Base-by-base conservation (phyloP, 2,888 invertebrate species). In the Dryomyza anilis region DNA sequence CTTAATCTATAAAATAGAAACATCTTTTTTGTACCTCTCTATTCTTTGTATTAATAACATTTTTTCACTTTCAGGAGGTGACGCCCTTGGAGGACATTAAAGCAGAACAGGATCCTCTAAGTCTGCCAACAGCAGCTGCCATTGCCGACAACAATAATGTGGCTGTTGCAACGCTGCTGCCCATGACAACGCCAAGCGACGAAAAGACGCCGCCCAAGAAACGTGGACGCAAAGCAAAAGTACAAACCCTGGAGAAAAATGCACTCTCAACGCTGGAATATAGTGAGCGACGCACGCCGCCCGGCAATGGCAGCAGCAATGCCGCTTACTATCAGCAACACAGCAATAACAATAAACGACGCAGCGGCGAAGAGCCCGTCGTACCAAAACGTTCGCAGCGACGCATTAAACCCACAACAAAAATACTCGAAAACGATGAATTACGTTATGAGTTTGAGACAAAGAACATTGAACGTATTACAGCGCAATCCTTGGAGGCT, bases 341-440 rank as follows among this genome's bases (percentile, higher is more conserved):
- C 16, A n/a, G n/a, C n/a, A n/a, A n/a, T n/a, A 21, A 50, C 33
- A 55, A 14, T n/a, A 55, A 55, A 7, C 16, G 19, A 3, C 23
- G 14, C 74, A 29, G 16, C 64, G 70, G 21, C 68, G 60, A 6
- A 70, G 72, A 67, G 67, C 70, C 53, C 59, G 70, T 74, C 48
- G 69, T 74, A 56, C 81, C 81, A 0, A 81, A 86, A 73, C 81
- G 87, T 60, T 79, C 86, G 21, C 84, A 85, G 62, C 84, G 89
- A 4, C 85, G 88, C 62, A 86, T 89, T 60, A 90, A 89, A 76
- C 89, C 89, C 7, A 90, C 89, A 3, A 86, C 87, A 7, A 90
- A 90, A 79, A 86, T 89, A 52, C 81, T 89, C 25, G 89, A 88
- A 23, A 89, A 89, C 76, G 86, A 89, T 73, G 89, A 88, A 72